Evolutionary conservation across 2,113 vertebrate genomes (phyloP), one percentile per base, ranked within the genome.

Genomic region (Choloepus hoffmanni): DNA sequence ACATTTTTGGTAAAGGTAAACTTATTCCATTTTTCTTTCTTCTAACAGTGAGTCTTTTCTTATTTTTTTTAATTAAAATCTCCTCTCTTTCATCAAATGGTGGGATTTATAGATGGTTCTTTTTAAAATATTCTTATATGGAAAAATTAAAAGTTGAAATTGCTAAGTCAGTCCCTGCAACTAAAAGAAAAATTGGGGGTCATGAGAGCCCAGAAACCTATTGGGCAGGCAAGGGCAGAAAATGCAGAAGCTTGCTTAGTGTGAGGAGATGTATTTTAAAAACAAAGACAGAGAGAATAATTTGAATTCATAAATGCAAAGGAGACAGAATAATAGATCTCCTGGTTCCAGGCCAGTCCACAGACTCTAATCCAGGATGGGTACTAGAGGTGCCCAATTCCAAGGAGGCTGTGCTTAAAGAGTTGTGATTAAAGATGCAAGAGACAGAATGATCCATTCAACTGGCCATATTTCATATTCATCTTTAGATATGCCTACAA

Each of bases 81-180:
- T 53, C 18, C 67, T 86, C 55, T 70, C 55, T 82, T 82, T 92
- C 4, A 55, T 84, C 77, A 95, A 95, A 89, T 45, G 36, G 58
- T 65, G 12, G 30, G 5, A 78, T 78, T n/a, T n/a, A 6, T 33
- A 55, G 18, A 16, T 55, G 53, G 53, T 55, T 16, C 33, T 53
- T 40, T 76, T 33, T 24, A 78, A 62, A 95, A 60, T 45, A 84
- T 21, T n/a, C 58, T 94, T 73, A 60, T 0, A 45, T 79, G 72
- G 50, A 36, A 76, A 88, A 45, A 58, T 76, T 68, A 33, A 2
- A 62, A 73, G n/a, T 73, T 53, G 43, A 33, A 79, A 50, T 65
- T 24, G 4, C n/a, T 58, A 26, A 53, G n/a, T 60, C 43, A 82
- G 33, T 40, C 70, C 21, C 13, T 86, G 30, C 33, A 68, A 23